phyloP scores from a whole-genome alignment of 2,888 invertebrate genomes.

The Eucera pruinosa region DNA sequence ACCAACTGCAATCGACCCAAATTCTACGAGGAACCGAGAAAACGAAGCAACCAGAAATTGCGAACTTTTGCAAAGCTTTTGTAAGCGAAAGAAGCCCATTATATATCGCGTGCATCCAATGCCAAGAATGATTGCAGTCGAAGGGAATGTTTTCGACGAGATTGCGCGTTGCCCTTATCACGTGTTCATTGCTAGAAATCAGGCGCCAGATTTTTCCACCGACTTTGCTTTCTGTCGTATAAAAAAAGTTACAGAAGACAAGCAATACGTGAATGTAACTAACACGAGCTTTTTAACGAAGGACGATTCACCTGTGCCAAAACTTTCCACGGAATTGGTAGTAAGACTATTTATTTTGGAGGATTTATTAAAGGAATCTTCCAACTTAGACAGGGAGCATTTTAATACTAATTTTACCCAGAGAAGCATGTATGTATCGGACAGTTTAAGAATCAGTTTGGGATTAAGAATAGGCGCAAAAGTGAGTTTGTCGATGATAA shows the following conservation, averaged over 20 bases:
- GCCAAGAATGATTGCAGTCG: slow-evolving; percentile 5
- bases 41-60: slow-evolving; percentile 13
- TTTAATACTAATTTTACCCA: slow-evolving; percentile 51
- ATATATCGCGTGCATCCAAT: slow-evolving; percentile 54
- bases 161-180: slow-evolving; percentile 77
- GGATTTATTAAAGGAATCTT: slow-evolving; percentile 68
- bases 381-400: slow-evolving; percentile 42
- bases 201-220: slow-evolving; percentile 61
- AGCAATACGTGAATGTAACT: slow-evolving; percentile 49
- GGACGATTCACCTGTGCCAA: slow-evolving; percentile 48
- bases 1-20: not conserved
- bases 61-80: slow-evolving; percentile 49
- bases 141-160: slow-evolving; percentile 15
- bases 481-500: slow-evolving; percentile 84
- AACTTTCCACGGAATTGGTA: slow-evolving; percentile 59
- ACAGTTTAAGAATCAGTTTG: slow-evolving; percentile 86
- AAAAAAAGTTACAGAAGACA: slow-evolving; percentile 72
- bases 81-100: slow-evolving; percentile 21
- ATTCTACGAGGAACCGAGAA: too few relatives aligned
- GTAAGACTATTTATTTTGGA: slow-evolving; percentile 80
- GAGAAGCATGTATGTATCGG: slow-evolving; percentile 84
- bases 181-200: slow-evolving; percentile 80
- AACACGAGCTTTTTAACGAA: slow-evolving; percentile 62
- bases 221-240: slow-evolving; percentile 70
- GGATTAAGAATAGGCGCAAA: slow-evolving; percentile 86